Evolutionary conservation across 2,113 vertebrate genomes (phyloP).

Genomic region (Gallinago paraguaiae): DNA sequence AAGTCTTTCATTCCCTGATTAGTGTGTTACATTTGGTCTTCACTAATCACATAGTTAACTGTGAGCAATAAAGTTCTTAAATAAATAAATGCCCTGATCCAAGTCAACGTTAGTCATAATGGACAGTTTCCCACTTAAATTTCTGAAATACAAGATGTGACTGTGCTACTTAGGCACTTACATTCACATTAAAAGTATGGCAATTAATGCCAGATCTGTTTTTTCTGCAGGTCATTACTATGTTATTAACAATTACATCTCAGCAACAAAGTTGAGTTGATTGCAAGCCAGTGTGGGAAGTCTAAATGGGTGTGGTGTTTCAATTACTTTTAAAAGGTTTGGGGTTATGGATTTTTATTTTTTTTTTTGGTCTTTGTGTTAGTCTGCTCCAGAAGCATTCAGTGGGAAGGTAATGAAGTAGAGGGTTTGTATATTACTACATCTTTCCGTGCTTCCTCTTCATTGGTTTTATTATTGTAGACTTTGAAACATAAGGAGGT

Average conservation of each 20-base stretch:
- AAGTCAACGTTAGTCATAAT: constrained; percentile 1
- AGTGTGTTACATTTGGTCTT: constrained; percentile 40
- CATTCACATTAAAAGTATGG: not conserved
- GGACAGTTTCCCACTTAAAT: constrained; percentile 6
- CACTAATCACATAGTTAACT: constrained; percentile 54
- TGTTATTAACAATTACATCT: constrained; percentile 36
- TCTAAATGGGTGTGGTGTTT: not conserved
- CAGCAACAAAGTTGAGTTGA: constrained; percentile 21
- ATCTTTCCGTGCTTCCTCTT: not conserved
- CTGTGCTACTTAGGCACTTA: not conserved
- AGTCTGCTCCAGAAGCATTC: constrained; percentile 1
- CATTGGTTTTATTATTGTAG: not conserved
- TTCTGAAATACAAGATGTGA: constrained; percentile 26
- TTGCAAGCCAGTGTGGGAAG: constrained; percentile 13
- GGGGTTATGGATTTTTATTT: not conserved
- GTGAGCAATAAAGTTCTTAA: constrained; percentile 48
- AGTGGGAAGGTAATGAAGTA: constrained; percentile 35
- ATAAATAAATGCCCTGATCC: constrained; percentile 48
- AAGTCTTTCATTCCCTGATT: constrained; percentile 38
- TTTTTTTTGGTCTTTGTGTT: not conserved
- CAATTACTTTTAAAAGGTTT: constrained; percentile 34
- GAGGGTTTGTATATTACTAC: constrained; percentile 6
- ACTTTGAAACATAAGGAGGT: constrained; percentile 31
- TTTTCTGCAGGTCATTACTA: constrained; percentile 34
- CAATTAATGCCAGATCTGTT: constrained; percentile 21